Evolutionary conservation across 2,888 invertebrate genomes (phyloP).

Genomic region (Keiferia lycopersicella): DNA sequence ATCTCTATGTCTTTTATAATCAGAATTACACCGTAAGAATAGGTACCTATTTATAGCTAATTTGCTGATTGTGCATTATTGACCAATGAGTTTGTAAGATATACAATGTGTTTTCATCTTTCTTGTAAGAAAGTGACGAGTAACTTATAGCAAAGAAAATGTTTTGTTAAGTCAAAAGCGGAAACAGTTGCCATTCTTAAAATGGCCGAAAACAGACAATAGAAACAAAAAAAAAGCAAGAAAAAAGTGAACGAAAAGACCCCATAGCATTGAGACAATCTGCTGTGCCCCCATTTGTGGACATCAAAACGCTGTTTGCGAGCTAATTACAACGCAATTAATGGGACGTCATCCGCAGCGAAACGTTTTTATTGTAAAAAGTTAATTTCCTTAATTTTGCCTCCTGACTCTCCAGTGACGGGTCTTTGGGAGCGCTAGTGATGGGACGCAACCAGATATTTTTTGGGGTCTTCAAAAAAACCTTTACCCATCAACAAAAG

Average conservation of each 20-base stretch:
- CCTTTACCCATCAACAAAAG: neutral
- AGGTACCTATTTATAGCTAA: too few species aligned
- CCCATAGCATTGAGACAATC: neutral
- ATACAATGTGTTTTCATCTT: too few species aligned
- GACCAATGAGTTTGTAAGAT: too few species aligned
- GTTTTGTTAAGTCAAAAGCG: too few species aligned
- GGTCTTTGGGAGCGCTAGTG: conserved; percentile 8
- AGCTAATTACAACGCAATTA: conserved; percentile 70
- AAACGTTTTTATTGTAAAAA: conserved; percentile 65
- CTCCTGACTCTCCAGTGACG: conserved; percentile 32
- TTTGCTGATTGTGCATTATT: too few species aligned
- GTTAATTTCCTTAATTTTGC: conserved; percentile 76
- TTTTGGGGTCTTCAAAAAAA: neutral
- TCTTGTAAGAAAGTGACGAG: too few species aligned
- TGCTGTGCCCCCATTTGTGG: conserved; percentile 30
- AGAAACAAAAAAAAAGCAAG: neutral
- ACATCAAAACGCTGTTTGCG: conserved; percentile 49
- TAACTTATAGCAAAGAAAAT: too few species aligned
- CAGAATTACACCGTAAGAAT: too few species aligned
- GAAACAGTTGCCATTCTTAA: neutral
- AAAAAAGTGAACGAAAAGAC: neutral
- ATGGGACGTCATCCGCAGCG: conserved; percentile 71
- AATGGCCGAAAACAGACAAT: neutral
- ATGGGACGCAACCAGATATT: neutral
- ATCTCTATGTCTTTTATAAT: too few species aligned